phyloP scores from a whole-genome alignment of 1,140 invertebrate genomes.

The Pristionchus pacificus region DNA sequence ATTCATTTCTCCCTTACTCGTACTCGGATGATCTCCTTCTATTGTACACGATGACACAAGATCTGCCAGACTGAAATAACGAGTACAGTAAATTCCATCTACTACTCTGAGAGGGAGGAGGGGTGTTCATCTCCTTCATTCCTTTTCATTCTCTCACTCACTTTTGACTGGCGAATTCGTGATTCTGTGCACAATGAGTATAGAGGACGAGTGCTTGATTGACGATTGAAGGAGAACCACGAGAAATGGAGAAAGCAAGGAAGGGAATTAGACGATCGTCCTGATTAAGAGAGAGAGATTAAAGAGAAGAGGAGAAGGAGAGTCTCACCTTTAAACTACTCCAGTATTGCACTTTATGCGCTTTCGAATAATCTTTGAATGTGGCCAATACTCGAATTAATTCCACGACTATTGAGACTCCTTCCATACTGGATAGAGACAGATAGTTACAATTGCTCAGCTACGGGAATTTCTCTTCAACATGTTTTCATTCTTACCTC shows the following conservation, averaged over 20 bases:
- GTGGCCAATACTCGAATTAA: conserved; percentile 25
- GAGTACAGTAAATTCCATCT: background rate
- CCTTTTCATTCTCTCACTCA: conserved; percentile 3
- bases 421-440: conserved; percentile 20
- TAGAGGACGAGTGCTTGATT: conserved; percentile 29
- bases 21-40: conserved; percentile 1
- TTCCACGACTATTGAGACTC: conserved; percentile 28
- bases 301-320: background rate
- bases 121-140: conserved; percentile 3
- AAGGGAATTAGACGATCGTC: conserved; percentile 35
- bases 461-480: background rate
- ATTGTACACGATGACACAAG: conserved; percentile 14
- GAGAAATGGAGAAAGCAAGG: conserved; percentile 32
- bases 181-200: conserved; percentile 33
- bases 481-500: conserved; percentile 2
- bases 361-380: conserved; percentile 33
- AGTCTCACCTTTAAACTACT: conserved; percentile 21
- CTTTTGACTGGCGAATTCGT: conserved; percentile 26
- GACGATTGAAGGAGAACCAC: conserved; percentile 30
- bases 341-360: conserved; percentile 36
- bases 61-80: conserved; percentile 21
- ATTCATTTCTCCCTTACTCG: background rate
- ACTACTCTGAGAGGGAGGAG: background rate
- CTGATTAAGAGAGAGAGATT: conserved; percentile 21
- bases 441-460: no score